Evolutionary conservation across 2,113 vertebrate species (phyloP), one percentile per base, ranked within the genome.

Genomic region (Gallinago paraguaiae): DNA sequence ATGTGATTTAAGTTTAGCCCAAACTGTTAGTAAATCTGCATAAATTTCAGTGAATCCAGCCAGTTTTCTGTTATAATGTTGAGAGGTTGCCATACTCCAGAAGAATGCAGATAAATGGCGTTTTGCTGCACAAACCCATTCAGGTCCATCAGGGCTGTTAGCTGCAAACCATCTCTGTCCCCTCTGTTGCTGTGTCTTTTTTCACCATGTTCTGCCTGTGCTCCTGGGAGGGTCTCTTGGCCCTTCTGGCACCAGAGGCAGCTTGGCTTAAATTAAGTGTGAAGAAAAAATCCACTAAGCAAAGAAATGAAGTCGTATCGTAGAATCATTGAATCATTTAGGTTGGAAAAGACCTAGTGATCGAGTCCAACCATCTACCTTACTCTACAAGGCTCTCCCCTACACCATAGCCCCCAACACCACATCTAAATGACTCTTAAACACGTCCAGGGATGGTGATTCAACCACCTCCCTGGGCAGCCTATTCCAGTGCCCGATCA

Each of bases 151-250:
- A 9, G 48, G 39, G 33, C 56, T 76, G 23, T 28, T 48, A 11
- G 14, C 11, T 68, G 25, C 27, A 53, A 23, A 48, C 22, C 5
- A 3, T 17, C 39, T 27, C 50, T 27, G 7, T 23, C 7, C 18
- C 17, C 37, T 6, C 25, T 8, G 30, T 8, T 7, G 31, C 41
- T 0, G 1, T 19, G 12, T 13, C 16, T 74, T 51, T 59, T 61
- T 17, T 77, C 46, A 31, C 28, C 28, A 4, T 8, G 10, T 17
- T 31, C n/a, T 53, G 17, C 33, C 37, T 60, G 37, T 39, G 10
- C 24, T 25, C 63, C 83, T 56, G 28, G n/a, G n/a, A 81, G 22
- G 18, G 13, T 43, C 48, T 63, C 12, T 33, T 48, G 11, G 25
- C 28, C 37, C 50, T 51, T 33, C 20, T 1, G 3, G 57, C 35